These are phyloP conservation scores for Psettodes erumei DNA, from an alignment of 2,113 vertebrate genomes.

Conservation along the genomic window DNA sequence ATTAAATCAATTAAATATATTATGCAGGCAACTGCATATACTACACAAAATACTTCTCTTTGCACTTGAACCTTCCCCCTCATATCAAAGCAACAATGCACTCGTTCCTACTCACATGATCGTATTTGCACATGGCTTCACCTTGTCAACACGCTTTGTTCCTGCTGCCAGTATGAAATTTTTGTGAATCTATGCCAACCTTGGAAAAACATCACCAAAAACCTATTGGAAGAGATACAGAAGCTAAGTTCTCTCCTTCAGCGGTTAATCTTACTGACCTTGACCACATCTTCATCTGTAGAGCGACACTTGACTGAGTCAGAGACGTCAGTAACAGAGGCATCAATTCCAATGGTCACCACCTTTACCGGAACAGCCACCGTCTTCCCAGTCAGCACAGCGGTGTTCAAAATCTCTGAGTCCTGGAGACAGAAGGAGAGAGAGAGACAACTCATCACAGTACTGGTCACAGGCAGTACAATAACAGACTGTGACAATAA, in stretches of 20 bases:
- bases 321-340: conserved; percentile 88
- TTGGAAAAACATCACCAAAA: not conserved
- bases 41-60: too few relatives aligned
- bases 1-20: too few relatives aligned
- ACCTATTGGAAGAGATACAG: not conserved
- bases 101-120: not conserved
- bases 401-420: conserved; percentile 94
- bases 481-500: not conserved
- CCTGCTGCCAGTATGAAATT: conserved; percentile 7
- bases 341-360: conserved; percentile 88
- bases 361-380: conserved; percentile 92
- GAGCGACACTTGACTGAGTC: conserved; percentile 91
- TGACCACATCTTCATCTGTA: conserved; percentile 90
- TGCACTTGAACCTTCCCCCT: too few relatives aligned
- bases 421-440: conserved; percentile 80
- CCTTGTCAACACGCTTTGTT: not conserved
- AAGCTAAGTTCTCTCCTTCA: not conserved
- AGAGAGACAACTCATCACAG: conserved; percentile 28
- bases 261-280: conserved; percentile 82
- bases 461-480: not conserved
- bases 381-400: conserved; percentile 91
- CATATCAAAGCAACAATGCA: not conserved
- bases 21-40: too few relatives aligned
- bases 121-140: not conserved
- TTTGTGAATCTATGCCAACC: not conserved